These are phyloP conservation scores for Allolobophora icterica DNA, from an alignment of 2,888 invertebrate species.

Conservation along the genomic window DNA sequence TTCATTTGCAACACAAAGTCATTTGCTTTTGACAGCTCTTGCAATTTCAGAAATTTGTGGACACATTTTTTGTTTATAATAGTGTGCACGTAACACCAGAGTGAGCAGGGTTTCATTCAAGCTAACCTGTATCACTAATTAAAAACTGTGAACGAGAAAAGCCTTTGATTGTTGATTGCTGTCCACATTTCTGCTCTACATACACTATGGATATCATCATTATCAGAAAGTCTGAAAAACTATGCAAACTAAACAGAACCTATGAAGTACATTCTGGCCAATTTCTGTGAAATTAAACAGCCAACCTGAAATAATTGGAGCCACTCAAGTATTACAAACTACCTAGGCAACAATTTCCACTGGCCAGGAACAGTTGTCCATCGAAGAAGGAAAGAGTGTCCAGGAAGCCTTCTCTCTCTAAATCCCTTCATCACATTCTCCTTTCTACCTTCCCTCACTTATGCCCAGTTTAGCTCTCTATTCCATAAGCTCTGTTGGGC, in stretches of 20 bases:
- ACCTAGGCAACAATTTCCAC: not conserved
- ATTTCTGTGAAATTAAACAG: not conserved
- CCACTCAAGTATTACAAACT: not conserved
- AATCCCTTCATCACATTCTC: not conserved
- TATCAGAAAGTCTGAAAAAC: not conserved
- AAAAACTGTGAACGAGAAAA: not conserved
- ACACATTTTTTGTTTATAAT: not conserved
- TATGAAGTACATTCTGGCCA: not conserved
- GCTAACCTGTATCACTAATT: not conserved
- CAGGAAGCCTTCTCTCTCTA: not conserved
- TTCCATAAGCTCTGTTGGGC: not conserved
- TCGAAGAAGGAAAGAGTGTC: too few relatives aligned
- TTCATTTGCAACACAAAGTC: not conserved
- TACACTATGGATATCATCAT: not conserved
- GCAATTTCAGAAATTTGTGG: not conserved
- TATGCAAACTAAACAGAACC: not conserved
- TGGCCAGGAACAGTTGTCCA: not conserved
- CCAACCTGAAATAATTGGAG: not conserved
- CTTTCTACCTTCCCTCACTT: not conserved
- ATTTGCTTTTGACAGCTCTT: not conserved
- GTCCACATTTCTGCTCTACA: not conserved
- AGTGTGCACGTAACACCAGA: not conserved
- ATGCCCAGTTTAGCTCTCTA: not conserved
- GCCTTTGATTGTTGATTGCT: too few relatives aligned
- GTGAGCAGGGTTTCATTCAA: not conserved